A percentile compares a stretch with the other conserved stretches of the same genome.
Evolutionary conservation across 2,113 vertebrate species (phyloP).

Genomic region (Etia nguti): DNA sequence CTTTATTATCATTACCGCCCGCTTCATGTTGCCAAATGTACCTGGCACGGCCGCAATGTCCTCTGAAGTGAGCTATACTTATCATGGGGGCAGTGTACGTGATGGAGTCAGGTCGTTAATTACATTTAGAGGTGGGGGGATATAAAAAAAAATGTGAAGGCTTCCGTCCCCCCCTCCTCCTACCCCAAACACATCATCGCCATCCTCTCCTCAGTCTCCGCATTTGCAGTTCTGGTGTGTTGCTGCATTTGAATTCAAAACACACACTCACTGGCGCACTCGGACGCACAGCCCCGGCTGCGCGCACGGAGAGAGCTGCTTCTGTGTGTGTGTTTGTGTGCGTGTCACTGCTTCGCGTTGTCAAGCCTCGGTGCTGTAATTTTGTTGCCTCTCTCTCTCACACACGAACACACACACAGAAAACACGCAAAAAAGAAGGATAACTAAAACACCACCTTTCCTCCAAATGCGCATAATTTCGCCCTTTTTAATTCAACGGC

Average conservation of each 20-base stretch:
- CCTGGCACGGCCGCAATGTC: not conserved
- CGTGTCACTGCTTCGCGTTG: slow-evolving; percentile 29
- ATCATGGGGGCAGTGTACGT: not conserved
- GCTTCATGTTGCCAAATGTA: not conserved
- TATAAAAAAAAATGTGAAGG: not conserved
- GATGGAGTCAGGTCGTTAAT: not conserved
- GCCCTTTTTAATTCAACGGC: not conserved
- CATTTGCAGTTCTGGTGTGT: slow-evolving; percentile 65
- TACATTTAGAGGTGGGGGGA: not conserved
- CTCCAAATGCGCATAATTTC: not conserved
- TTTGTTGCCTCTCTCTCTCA: slow-evolving; percentile 31
- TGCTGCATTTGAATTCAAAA: slow-evolving; percentile 79
- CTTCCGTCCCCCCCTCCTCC: not conserved
- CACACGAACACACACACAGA: not conserved
- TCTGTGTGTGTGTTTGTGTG: not conserved
- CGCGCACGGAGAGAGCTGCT: slow-evolving; percentile 21
- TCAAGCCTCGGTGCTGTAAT: slow-evolving; percentile 43
- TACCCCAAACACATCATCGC: slow-evolving; percentile 55
- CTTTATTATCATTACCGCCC: slow-evolving; percentile 4
- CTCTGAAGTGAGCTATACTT: slow-evolving; percentile 17
- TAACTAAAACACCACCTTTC: not conserved
- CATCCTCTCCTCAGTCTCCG: slow-evolving; percentile 57
- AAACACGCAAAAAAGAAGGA: not conserved
- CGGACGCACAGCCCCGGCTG: slow-evolving; percentile 57
- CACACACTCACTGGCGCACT: slow-evolving; percentile 74